A percentile compares a stretch with the other conserved stretches of the same genome.
Evolutionary conservation across 2,797 vertebrate species (phyloP).

Genomic region (Peromyscus melanophrys): DNA sequence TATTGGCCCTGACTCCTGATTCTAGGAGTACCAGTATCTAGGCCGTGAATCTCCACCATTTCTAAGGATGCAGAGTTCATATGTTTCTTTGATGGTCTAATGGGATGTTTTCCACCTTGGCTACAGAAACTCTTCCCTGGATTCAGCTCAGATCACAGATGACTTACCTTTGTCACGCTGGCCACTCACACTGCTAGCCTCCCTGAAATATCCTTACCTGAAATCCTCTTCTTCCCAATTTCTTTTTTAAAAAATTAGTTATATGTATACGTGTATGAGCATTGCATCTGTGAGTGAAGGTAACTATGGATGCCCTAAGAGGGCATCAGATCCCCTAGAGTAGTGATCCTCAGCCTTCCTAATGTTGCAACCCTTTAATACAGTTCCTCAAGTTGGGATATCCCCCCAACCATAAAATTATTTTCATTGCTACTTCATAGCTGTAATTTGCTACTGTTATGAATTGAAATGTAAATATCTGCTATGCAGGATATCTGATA

Average conservation of each 20-base stretch:
- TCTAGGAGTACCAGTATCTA: not conserved
- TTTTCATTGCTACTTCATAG: not conserved
- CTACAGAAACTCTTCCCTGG: not conserved
- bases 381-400: not conserved
- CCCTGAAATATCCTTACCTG: not conserved
- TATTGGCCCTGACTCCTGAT: not conserved
- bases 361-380: not conserved
- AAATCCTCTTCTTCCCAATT: not conserved
- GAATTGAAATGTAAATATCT: not conserved
- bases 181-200: too few species aligned
- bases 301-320: not conserved
- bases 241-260: not conserved
- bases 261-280: not conserved
- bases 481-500: not conserved
- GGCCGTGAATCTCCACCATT: not conserved
- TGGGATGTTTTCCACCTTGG: slow-evolving; percentile 6
- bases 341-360: not conserved
- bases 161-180: not conserved
- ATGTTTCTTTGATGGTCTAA: not conserved
- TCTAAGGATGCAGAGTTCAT: slow-evolving; percentile 13
- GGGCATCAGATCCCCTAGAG: not conserved
- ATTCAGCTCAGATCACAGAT: not conserved
- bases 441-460: not conserved
- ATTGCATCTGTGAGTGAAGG: not conserved
- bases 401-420: not conserved